Conservation (phyloP, 2,888 invertebrate genomes). For the Temnothorax ravouxi region DNA sequence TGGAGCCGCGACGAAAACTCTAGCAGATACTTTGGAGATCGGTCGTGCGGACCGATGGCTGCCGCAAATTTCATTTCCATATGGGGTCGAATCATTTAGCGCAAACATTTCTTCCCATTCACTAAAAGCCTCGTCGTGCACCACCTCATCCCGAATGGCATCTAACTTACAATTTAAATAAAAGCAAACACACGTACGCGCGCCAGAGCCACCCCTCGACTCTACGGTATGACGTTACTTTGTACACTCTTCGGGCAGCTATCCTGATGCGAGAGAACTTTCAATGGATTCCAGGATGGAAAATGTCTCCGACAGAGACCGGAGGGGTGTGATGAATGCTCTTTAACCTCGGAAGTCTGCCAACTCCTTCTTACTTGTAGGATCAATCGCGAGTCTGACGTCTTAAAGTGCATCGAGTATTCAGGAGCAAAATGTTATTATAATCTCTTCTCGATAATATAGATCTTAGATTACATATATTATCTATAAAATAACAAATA, state of each 20-base stretch:
- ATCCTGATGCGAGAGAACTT: slow-evolving; percentile 71
- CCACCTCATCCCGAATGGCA: slow-evolving; percentile 70
- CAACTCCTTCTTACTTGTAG: slow-evolving; percentile 59
- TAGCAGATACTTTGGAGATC: slow-evolving; percentile 75
- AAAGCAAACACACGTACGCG: slow-evolving; percentile 85
- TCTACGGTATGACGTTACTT: slow-evolving; percentile 68
- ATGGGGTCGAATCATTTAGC: slow-evolving; percentile 84
- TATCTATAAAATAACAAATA: slow-evolving; percentile 8
- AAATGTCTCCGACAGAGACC: slow-evolving; percentile 70
- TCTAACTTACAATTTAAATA: slow-evolving; percentile 86
- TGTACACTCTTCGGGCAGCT: slow-evolving; percentile 66
- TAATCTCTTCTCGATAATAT: background rate
- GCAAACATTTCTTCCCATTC: slow-evolving; percentile 84
- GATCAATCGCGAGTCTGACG: slow-evolving; percentile 62
- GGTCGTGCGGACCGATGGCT: slow-evolving; percentile 63
- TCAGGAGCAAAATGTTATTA: slow-evolving; percentile 12
- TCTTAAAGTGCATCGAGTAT: slow-evolving; percentile 49
- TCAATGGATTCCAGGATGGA: slow-evolving; percentile 73
- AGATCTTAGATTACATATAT: background rate
- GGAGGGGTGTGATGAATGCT: slow-evolving; percentile 76
- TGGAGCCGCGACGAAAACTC: slow-evolving; percentile 53
- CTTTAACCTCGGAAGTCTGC: slow-evolving; percentile 68
- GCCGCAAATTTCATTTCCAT: slow-evolving; percentile 81
- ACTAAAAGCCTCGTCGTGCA: slow-evolving; percentile 79
- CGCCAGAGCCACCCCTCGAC: slow-evolving; percentile 55